phyloP scores from a whole-genome alignment of 2,113 vertebrate species.

The Drymodes brunneopygia region DNA sequence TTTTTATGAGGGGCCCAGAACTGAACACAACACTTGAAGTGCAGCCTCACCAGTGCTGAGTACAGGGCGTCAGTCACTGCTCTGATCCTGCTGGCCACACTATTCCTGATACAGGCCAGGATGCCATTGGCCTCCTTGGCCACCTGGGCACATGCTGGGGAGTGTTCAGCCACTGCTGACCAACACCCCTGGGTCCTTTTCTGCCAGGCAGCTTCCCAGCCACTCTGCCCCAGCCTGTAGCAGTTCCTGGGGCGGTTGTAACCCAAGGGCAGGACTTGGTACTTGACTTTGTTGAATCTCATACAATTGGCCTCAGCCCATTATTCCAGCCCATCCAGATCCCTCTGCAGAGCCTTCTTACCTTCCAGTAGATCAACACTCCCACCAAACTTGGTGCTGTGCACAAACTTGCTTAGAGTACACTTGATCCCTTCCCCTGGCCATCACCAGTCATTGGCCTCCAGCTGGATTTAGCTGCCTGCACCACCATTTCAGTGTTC shows the following conservation, averaged over 20 bases:
- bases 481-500: not conserved
- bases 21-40: accelerated
- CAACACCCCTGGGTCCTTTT: not conserved
- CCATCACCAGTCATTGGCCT: not conserved
- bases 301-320: not conserved
- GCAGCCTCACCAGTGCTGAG: accelerated
- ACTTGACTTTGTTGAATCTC: not conserved
- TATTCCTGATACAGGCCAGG: not conserved
- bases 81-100: not conserved
- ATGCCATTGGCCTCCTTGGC: not conserved
- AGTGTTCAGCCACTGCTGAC: not conserved
- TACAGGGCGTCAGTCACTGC: accelerated
- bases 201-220: not conserved
- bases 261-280: not conserved
- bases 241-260: not conserved
- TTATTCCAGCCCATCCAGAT: not conserved
- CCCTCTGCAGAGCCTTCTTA: not conserved
- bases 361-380: not conserved
- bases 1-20: not conserved
- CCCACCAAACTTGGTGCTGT: not conserved
- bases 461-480: not conserved
- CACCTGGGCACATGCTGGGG: not conserved
- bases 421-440: not conserved
- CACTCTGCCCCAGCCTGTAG: not conserved
- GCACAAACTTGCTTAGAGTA: no score